These are phyloP conservation scores for Delphinapterus leucas DNA, from an alignment of 2,113 vertebrate genomes.

Conservation along the genomic window DNA sequence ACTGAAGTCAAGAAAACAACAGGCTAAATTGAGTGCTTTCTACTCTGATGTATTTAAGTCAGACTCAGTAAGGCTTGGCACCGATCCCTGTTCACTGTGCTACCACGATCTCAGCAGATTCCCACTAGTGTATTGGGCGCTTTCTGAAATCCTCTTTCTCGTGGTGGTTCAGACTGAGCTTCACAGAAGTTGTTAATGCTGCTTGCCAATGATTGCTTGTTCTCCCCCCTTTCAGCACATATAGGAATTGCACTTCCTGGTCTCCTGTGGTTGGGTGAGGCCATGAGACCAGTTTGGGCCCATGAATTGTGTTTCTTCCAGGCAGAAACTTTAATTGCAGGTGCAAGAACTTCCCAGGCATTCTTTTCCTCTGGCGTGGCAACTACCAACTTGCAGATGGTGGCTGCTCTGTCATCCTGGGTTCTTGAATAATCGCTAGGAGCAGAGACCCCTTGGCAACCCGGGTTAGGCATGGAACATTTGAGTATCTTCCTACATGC, in stretches of 20 bases:
- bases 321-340: not conserved
- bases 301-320: not conserved
- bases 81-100: conserved; percentile 41
- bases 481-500: not conserved
- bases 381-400: not conserved
- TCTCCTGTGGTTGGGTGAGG: not conserved
- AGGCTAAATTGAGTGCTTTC: conserved; percentile 76
- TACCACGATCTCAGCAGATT: conserved; percentile 62
- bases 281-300: not conserved
- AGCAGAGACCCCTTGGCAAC: not conserved
- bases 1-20: conserved; percentile 73
- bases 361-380: not conserved
- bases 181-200: not conserved
- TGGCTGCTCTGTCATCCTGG: not conserved
- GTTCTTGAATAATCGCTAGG: not conserved
- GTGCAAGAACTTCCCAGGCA: not conserved
- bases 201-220: not conserved
- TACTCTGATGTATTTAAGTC: conserved; percentile 77
- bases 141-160: conserved; percentile 68
- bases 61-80: conserved; percentile 73
- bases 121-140: conserved; percentile 33
- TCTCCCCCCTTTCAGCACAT: not conserved
- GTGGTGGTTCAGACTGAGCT: not conserved
- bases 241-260: not conserved
- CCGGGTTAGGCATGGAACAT: not conserved